These are phyloP conservation scores for Archilochus colubris DNA, from an alignment of 2,113 vertebrate genomes.

Conservation along the genomic window DNA sequence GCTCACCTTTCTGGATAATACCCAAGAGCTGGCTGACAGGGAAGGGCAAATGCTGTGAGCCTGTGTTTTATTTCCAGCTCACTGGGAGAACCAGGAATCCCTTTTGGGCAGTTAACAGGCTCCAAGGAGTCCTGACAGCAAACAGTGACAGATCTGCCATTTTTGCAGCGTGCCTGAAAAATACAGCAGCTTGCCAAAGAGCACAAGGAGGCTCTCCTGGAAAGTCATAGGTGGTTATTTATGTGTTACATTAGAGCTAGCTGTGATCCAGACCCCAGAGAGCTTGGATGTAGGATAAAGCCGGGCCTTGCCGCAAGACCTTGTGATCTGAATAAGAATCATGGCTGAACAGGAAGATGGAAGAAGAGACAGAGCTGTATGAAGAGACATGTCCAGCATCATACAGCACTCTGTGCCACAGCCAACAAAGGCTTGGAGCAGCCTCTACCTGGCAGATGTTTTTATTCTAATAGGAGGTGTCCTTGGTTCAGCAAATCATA, in stretches of 20 bases:
- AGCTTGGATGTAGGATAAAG: neutral
- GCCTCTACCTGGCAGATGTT: neutral
- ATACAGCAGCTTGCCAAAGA: neutral
- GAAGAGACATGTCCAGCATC: neutral
- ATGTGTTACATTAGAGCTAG: neutral
- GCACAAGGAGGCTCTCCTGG: neutral
- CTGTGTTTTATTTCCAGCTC: neutral
- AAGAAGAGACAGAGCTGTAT: neutral
- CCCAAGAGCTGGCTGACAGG: neutral
- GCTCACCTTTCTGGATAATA: neutral
- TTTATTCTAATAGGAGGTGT: neutral
- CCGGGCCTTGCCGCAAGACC: neutral
- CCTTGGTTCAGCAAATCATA: neutral
- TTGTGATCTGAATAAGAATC: constrained; percentile 45
- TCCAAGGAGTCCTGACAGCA: neutral
- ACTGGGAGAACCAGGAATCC: neutral
- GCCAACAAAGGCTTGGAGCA: neutral
- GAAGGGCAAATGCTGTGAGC: neutral
- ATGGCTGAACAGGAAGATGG: neutral
- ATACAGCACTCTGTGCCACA: neutral
- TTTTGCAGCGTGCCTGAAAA: neutral
- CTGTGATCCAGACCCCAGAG: neutral
- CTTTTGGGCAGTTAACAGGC: neutral
- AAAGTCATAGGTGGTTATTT: neutral
- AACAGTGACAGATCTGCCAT: neutral